These are phyloP conservation scores for Plebejus melissa DNA, from an alignment of 2,888 invertebrate species.

Conservation along the genomic window DNA sequence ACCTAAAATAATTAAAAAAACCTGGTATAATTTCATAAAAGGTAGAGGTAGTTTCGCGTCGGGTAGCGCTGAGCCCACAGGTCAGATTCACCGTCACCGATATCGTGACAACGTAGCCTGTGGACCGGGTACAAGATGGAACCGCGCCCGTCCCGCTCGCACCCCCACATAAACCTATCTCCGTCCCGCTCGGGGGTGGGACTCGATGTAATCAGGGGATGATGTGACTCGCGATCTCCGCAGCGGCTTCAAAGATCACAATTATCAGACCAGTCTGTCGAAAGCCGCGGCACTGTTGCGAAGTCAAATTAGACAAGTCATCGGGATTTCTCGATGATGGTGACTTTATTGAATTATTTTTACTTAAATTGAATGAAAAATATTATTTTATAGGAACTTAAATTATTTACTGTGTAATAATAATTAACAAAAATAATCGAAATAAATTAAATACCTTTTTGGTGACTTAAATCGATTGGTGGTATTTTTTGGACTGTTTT, in stretches of 20 bases:
- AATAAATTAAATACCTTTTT: slow-evolving; percentile 43
- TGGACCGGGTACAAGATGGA: slow-evolving; percentile 82
- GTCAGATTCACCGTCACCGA: slow-evolving; percentile 59
- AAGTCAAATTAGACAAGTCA: slow-evolving; percentile 67
- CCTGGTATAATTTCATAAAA: background rate
- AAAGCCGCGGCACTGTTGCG: slow-evolving; percentile 71
- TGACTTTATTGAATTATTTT: background rate
- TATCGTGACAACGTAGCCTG: slow-evolving; percentile 77
- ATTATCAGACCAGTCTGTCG: slow-evolving; percentile 77
- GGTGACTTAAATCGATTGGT: slow-evolving; percentile 38
- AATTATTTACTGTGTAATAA: background rate
- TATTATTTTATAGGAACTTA: background rate
- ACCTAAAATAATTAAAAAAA: background rate
- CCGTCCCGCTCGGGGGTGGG: slow-evolving; percentile 70
- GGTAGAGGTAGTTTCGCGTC: slow-evolving; percentile 2
- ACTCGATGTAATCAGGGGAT: slow-evolving; percentile 78
- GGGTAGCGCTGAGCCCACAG: slow-evolving; percentile 25
- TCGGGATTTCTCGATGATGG: slow-evolving; percentile 34
- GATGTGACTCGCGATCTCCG: slow-evolving; percentile 78
- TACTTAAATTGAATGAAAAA: background rate
- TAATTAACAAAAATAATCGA: slow-evolving; percentile 8
- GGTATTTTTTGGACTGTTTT: slow-evolving; percentile 39
- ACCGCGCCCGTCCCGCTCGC: slow-evolving; percentile 65
- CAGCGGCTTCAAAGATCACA: slow-evolving; percentile 77
- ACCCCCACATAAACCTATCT: slow-evolving; percentile 35